Percentiles rank a stretch among this genome's conserved stretches.
These are phyloP conservation scores for Aphyosemion australe DNA, from an alignment of 2,113 vertebrate genomes.

Conservation along the genomic window DNA sequence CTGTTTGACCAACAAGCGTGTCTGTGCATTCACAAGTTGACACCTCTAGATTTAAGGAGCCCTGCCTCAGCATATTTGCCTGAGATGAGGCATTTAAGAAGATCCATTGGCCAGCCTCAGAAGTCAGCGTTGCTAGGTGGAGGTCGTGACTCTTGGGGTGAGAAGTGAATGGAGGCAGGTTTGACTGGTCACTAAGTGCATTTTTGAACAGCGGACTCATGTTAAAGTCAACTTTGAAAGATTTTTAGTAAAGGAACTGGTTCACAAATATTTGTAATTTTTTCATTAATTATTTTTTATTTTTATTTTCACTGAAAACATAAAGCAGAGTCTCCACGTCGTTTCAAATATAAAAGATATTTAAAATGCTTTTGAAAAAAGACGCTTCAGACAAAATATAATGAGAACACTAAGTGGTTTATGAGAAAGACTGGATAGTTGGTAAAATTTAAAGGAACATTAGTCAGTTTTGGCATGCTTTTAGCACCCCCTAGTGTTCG, in stretches of 20 bases:
- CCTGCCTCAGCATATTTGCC: slow-evolving; percentile 45
- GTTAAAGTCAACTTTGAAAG: slow-evolving; percentile 20
- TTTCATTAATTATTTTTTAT: not conserved
- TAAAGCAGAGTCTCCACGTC: too few relatives aligned
- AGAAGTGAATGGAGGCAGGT: slow-evolving; percentile 28
- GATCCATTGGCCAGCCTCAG: slow-evolving; percentile 30
- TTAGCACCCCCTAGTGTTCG: too few relatives aligned
- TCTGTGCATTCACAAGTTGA: slow-evolving; percentile 70
- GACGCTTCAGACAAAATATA: too few relatives aligned
- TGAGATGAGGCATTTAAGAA: slow-evolving; percentile 51
- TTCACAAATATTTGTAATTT: not conserved
- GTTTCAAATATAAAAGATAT: too few relatives aligned
- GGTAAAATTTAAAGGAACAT: too few relatives aligned
- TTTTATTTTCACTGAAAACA: too few relatives aligned
- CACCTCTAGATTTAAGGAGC: slow-evolving; percentile 66
- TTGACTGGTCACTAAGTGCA: slow-evolving; percentile 24
- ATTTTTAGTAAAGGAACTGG: not conserved
- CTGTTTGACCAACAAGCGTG: slow-evolving; percentile 68
- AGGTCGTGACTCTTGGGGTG: slow-evolving; percentile 45
- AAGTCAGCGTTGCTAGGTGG: slow-evolving; percentile 37
- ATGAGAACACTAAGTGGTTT: too few relatives aligned
- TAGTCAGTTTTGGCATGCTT: too few relatives aligned
- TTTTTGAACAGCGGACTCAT: slow-evolving; percentile 30
- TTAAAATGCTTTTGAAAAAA: too few relatives aligned
- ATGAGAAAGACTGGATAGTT: too few relatives aligned